Evolutionary conservation across 2,888 invertebrate species (phyloP).

Genomic region (Oxytorus armatus): DNA sequence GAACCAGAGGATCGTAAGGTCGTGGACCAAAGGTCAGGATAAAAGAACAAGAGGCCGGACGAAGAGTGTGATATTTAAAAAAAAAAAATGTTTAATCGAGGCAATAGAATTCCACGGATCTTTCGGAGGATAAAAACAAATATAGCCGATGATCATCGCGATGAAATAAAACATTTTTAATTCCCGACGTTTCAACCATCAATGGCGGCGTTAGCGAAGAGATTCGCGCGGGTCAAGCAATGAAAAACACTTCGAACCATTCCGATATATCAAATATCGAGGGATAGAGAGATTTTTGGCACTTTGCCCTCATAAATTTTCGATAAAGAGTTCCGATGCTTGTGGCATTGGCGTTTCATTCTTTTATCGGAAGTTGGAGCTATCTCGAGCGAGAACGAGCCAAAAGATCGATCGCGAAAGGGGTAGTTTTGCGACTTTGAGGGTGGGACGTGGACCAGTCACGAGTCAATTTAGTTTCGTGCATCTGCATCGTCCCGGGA

Average conservation of each 20-base stretch:
- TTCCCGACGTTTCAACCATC: too few species aligned
- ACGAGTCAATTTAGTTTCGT: constrained; percentile 24
- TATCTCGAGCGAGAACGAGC: constrained; percentile 24
- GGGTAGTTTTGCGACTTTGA: constrained; percentile 28
- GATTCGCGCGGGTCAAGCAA: background rate
- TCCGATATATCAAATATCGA: constrained; percentile 39
- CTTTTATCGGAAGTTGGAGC: constrained; percentile 4
- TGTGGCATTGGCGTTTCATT: constrained; percentile 13
- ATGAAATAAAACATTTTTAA: too few species aligned
- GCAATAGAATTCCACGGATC: too few species aligned
- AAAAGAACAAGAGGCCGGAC: too few species aligned
- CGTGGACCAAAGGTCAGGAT: too few species aligned
- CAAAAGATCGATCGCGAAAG: constrained; percentile 29
- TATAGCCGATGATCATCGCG: too few species aligned
- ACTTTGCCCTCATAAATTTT: constrained; percentile 73
- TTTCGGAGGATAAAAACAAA: too few species aligned
- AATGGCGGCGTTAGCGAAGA: too few species aligned
- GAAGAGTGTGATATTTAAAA: too few species aligned
- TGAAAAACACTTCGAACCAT: constrained; percentile 14
- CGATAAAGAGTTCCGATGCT: constrained; percentile 58
- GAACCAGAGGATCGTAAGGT: too few species aligned
- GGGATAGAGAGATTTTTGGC: constrained; percentile 63
- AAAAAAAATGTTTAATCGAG: too few species aligned
- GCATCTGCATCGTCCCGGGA: constrained; percentile 20
- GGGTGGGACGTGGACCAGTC: constrained; percentile 11